Base-by-base conservation (phyloP, 2,797 vertebrate genomes). In the Acestrorhynchus altus region DNA sequence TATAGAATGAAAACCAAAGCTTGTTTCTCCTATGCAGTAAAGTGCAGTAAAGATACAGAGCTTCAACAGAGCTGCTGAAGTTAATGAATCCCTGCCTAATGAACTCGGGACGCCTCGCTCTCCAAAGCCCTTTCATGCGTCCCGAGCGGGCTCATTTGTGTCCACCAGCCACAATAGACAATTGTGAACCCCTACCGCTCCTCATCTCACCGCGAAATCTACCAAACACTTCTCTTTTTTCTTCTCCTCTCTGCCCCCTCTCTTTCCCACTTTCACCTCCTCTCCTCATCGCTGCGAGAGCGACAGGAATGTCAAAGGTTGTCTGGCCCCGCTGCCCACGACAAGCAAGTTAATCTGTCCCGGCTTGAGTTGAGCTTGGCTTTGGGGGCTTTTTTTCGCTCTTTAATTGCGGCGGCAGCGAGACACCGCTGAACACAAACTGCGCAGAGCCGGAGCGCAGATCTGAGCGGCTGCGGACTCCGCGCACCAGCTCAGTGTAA, bases 231-330 rank as follows among this genome's bases (percentile, higher is more conserved):
- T 57, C 67, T 81, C 65, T 74, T 78, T 79, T 74, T 57, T 71
- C 65, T 68, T 70, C 20, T 54, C 73, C 20, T 54, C 73, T 80
- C 85, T 72, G 57, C 75, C 71, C 54, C 31, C 76, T 76, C 79
- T 83, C 76, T 76, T 78, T 83, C 74, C 75, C 28, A 63, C 81
- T 81, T 79, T 83, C 76, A 77, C 61, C 78, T 80, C 77, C 77
- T 80, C 77, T 73, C 60, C 20, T 66, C 47, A 35, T 40, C 76
- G 56, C 78, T 77, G 70, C 52, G 65, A 81, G 85, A 83, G 85
- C 71, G 84, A 68, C 80, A 57, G 83, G 89, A 90, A 94, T 94
- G 96, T 96, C 96, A 97, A 95, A 98, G 96, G 95, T 97, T 95
- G 92, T 90, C 93, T 94, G 94, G 94, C 95, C 95, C 90, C 91